phyloP scores from a whole-genome alignment of 2,797 vertebrate species.

The Triplophysa yarkandensis region DNA sequence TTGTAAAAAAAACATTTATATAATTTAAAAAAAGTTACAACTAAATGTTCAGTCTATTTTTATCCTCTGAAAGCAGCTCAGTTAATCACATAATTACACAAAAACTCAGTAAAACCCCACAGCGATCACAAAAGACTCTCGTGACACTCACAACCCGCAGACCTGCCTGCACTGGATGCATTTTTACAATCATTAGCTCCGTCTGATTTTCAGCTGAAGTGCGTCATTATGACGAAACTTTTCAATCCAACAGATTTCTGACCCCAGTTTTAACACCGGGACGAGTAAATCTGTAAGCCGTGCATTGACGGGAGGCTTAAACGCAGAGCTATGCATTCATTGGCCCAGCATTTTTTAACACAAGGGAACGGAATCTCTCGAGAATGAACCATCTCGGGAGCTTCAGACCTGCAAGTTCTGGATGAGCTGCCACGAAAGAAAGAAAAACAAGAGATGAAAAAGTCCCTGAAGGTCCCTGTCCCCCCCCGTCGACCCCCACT shows the following conservation, averaged over 20 bases:
- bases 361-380: slow-evolving; percentile 52
- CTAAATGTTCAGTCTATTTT: background rate
- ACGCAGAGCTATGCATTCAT: slow-evolving; percentile 67
- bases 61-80: slow-evolving; percentile 28
- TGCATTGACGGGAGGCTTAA: slow-evolving; percentile 63
- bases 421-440: slow-evolving; percentile 75
- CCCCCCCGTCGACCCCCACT: slow-evolving; percentile 54
- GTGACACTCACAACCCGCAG: background rate
- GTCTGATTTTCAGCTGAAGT: slow-evolving; percentile 23
- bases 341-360: slow-evolving; percentile 55
- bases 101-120: slow-evolving; percentile 34
- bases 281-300: slow-evolving; percentile 72
- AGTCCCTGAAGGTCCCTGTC: slow-evolving; percentile 53
- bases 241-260: slow-evolving; percentile 61
- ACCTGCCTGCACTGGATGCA: background rate
- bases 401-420: slow-evolving; percentile 67
- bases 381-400: slow-evolving; percentile 54
- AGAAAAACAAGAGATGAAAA: slow-evolving; percentile 66
- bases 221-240: slow-evolving; percentile 27
- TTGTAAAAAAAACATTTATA: no score
- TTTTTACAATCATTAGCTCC: slow-evolving; percentile 22
- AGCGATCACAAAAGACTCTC: slow-evolving; percentile 11
- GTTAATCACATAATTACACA: slow-evolving; percentile 47
- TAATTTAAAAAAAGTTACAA: background rate
- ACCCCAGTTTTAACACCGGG: slow-evolving; percentile 70